Evolutionary conservation across 2,888 invertebrate species (phyloP), one percentile per base, ranked within the genome.

Genomic region (Napeogenes inachia): DNA sequence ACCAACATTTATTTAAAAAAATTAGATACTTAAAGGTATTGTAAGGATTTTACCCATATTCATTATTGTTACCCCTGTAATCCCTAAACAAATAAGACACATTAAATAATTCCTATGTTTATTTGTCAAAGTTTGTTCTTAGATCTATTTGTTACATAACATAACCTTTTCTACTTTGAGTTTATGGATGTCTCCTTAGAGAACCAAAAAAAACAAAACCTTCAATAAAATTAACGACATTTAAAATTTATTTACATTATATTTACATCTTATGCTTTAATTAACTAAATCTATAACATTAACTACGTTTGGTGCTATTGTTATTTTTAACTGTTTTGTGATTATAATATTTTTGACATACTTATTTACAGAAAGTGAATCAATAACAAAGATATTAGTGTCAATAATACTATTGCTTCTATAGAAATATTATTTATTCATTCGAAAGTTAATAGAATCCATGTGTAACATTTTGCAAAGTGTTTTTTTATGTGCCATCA

Each of bases 51-150:
- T 38, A 38, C 38, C 2, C 38, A 6, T 38, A 21, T 21, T 38
- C 38, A 38, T 38, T 38, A 38, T 38, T 3, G 38, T 6, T 4
- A 38, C 8, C 8, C 1, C 4, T 38, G 4, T 6, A 38, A 38
- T 38, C 8, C 12, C 42, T 10, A 13, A 12, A 5, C 30, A 21
- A 61, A 75, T 69, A 71, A 81, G 79, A 80, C 68, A 65, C 63
- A 55, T 45, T 45, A 65, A 59, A 74, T 77, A 71, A 74, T 84
- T 81, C 78, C 85, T 87, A 88, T 85, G 76, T 89, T 89, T 89
- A 89, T 89, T 89, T 89, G 89, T 89, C 89, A 85, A 88, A 87
- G 75, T 85, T 85, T 77, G 71, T 50, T 50, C 86, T 84, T 87
- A 85, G 72, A 67, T 68, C 74, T 76, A 77, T 71, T 72, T 75